Conservation (phyloP, 2,888 invertebrate species). For the Chalcis sispes region DNA sequence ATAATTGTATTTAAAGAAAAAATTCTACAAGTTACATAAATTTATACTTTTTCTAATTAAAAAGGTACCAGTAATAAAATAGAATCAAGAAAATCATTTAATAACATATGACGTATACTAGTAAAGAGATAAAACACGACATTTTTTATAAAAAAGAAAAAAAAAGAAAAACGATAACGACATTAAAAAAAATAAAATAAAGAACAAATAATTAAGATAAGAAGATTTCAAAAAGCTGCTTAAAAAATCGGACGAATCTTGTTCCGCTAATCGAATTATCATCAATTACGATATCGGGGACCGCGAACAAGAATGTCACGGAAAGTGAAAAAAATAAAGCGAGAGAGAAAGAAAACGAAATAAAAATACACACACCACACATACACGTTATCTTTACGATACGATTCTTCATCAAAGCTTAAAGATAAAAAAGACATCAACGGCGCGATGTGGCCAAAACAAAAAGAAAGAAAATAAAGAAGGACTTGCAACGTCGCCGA, state of each 20-base stretch:
- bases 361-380: too few species aligned
- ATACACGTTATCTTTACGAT: too few species aligned
- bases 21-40: too few species aligned
- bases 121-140: too few species aligned
- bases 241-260: slow-evolving; percentile 63
- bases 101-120: too few species aligned
- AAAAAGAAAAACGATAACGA: slow-evolving; percentile 23
- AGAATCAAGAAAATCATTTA: too few species aligned
- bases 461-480: too few species aligned
- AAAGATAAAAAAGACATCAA: slow-evolving; percentile 33
- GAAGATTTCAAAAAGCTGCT: slow-evolving; percentile 55
- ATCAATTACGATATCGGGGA: slow-evolving; percentile 71
- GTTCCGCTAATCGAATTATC: slow-evolving; percentile 73
- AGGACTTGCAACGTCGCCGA: too few species aligned
- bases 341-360: slow-evolving; percentile 12
- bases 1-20: too few species aligned
- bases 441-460: slow-evolving; percentile 7
- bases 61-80: too few species aligned
- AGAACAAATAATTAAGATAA: not conserved
- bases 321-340: slow-evolving; percentile 34
- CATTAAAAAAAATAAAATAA: slow-evolving; percentile 26
- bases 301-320: slow-evolving; percentile 10
- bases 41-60: too few species aligned
- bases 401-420: too few species aligned
- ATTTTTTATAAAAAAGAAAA: not conserved